Conservation (phyloP, 53 echinoderm and acorn worm genomes). For the Echinarachnius parma region DNA sequence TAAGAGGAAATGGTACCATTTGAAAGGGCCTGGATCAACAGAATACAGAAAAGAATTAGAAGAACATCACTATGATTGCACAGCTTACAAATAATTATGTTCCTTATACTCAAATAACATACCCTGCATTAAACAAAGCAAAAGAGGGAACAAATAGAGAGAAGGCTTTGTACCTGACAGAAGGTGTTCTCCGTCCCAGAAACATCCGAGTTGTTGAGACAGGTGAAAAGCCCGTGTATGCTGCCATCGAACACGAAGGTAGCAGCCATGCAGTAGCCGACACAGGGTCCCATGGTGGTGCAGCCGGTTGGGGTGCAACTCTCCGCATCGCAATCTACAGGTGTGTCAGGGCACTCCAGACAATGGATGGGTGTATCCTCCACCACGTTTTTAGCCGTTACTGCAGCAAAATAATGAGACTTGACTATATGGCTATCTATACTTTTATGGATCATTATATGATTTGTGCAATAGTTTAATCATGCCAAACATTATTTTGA, state of each 20-base stretch:
- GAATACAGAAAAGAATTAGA: too few relatives aligned
- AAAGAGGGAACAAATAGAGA: too few relatives aligned
- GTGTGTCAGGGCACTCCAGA: conserved; percentile 7
- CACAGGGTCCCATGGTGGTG: background rate
- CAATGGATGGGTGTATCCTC: conserved; percentile 2
- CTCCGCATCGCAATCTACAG: conserved; percentile 27
- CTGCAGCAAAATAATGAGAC: too few relatives aligned
- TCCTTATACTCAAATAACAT: background rate
- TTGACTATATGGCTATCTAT: too few relatives aligned
- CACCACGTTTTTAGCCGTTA: background rate
- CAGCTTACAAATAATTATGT: background rate
- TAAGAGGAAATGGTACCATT: too few relatives aligned
- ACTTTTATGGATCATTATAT: too few relatives aligned
- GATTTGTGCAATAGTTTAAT: too few relatives aligned
- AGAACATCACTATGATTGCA: background rate
- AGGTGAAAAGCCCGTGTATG: conserved; percentile 7
- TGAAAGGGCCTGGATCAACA: too few relatives aligned
- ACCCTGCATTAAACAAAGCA: background rate
- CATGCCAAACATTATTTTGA: too few relatives aligned
- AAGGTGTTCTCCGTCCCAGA: background rate
- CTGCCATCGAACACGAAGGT: background rate
- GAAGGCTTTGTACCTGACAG: conserved; percentile 41
- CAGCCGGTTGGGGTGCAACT: conserved; percentile 1
- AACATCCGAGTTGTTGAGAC: conserved; percentile 1
- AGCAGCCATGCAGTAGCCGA: conserved; percentile 15